These are phyloP conservation scores for Emydoidea blandingii DNA, from an alignment of 2,797 vertebrate genomes.

Conservation along the genomic window DNA sequence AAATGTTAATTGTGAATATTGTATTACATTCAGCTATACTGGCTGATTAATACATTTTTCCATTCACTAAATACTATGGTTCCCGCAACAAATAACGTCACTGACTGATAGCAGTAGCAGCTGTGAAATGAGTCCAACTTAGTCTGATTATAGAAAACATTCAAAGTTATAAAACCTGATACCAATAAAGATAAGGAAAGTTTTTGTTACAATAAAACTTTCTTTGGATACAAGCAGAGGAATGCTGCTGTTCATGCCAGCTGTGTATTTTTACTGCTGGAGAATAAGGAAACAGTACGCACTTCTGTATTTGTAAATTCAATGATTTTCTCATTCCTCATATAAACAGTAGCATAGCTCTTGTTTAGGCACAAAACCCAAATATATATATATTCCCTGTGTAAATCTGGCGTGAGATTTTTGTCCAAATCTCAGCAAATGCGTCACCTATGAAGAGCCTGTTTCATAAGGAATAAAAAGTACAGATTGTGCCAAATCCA, in stretches of 20 bases:
- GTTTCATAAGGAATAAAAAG: background rate
- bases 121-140: constrained; percentile 48
- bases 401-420: background rate
- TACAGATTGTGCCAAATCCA: background rate
- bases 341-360: background rate
- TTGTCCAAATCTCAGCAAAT: accelerated
- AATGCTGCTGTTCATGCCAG: background rate
- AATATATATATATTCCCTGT: background rate
- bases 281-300: background rate
- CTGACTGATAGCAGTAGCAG: constrained; percentile 28
- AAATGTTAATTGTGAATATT: constrained; percentile 40
- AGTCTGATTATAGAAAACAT: constrained; percentile 11
- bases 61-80: constrained; percentile 45
- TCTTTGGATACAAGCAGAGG: background rate
- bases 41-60: background rate
- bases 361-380: background rate
- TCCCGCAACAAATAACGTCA: constrained; percentile 45
- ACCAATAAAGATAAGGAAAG: constrained; percentile 22
- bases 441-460: background rate
- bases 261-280: background rate
- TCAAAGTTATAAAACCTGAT: constrained; percentile 30
- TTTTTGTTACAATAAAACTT: constrained; percentile 10
- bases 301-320: background rate
- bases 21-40: background rate
- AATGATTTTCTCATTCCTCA: constrained; percentile 22